phyloP scores from a whole-genome alignment of 2,797 vertebrate genomes.

The Onychomys arenicola region DNA sequence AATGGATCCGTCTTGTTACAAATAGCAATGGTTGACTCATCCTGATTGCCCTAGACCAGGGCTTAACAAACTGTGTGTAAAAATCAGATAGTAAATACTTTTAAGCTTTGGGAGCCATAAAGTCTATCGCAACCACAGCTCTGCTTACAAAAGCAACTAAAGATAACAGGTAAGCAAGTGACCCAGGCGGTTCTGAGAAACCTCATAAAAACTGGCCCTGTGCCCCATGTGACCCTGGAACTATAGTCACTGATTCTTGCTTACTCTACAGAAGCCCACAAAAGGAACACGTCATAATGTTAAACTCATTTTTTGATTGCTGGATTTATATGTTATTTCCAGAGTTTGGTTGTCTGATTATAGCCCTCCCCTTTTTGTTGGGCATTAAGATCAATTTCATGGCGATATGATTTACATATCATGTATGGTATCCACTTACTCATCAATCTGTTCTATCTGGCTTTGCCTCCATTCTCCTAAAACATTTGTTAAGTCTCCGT shows the following conservation, averaged over 20 bases:
- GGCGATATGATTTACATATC: background rate
- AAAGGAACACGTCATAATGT: background rate
- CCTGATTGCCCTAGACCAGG: background rate
- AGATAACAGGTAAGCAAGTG: background rate
- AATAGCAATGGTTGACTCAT: background rate
- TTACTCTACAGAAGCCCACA: background rate
- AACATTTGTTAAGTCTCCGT: background rate
- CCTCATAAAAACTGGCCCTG: background rate
- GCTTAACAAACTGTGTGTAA: background rate
- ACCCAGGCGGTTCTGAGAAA: background rate
- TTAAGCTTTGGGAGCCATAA: background rate
- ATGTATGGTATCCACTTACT: background rate
- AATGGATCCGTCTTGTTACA: background rate
- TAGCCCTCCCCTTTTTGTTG: background rate
- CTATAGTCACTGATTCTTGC: background rate
- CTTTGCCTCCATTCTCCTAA: background rate
- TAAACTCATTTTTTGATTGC: background rate
- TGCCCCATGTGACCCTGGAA: background rate
- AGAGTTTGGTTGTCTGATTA: constrained; percentile 20
- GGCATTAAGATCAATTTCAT: constrained; percentile 8
- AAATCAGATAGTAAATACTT: constrained; percentile 7
- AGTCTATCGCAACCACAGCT: background rate
- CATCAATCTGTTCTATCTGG: background rate
- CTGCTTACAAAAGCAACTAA: background rate
- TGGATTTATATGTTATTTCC: constrained; percentile 5